phyloP scores from a whole-genome alignment of 2,888 invertebrate species.

The Diabrotica balteata region DNA sequence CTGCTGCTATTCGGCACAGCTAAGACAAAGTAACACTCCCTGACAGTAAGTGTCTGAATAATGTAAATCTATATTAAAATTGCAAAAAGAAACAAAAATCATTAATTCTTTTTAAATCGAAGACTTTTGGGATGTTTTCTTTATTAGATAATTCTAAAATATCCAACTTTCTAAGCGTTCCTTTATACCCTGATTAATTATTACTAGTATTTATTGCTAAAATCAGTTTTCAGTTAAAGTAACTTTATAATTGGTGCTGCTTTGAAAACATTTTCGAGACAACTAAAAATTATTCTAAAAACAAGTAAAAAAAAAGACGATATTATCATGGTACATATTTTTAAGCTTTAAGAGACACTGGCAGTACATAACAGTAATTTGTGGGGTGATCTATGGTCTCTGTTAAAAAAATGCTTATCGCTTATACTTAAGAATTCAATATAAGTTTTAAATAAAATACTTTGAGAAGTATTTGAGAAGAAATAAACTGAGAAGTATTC shows the following conservation, averaged over 20 bases:
- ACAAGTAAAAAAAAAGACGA: neutral
- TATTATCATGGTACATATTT: neutral
- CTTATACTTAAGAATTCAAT: too few relatives aligned
- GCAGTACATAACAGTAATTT: neutral
- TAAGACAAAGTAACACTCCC: too few relatives aligned
- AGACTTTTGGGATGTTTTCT: too few relatives aligned
- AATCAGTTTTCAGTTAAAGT: conserved; percentile 21
- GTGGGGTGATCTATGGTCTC: neutral
- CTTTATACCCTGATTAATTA: neutral
- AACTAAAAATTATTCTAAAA: neutral
- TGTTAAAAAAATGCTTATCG: too few relatives aligned
- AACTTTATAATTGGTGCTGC: conserved; percentile 11
- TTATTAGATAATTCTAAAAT: neutral
- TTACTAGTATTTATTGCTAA: conserved; percentile 16
- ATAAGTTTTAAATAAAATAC: too few relatives aligned
- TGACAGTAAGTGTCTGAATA: neutral
- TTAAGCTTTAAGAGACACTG: neutral
- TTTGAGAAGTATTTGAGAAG: too few relatives aligned
- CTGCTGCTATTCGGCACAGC: too few relatives aligned
- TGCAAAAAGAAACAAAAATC: neutral
- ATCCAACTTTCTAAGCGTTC: neutral
- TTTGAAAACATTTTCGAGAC: neutral
- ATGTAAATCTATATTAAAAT: neutral
- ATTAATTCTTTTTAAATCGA: too few relatives aligned
- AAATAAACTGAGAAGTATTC: too few relatives aligned